Conservation (phyloP, 2,113 vertebrate species). For the Oreochromis niloticus region DNA sequence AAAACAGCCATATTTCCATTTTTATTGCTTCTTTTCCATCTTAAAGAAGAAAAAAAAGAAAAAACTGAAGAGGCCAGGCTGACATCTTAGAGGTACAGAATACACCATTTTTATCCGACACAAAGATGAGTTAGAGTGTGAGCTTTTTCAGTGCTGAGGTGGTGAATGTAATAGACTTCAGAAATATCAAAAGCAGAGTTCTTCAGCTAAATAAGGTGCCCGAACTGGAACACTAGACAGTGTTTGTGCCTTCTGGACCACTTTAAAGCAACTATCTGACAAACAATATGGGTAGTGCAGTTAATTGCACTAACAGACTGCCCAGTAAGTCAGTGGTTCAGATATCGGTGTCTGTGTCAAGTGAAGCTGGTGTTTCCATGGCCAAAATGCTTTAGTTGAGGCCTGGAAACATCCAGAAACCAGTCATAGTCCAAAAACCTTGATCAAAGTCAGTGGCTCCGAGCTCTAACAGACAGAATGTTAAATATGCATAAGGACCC, state of each 20-base stretch:
- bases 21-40: background rate
- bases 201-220: background rate
- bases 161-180: background rate
- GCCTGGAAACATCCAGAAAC: background rate
- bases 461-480: background rate
- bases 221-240: fast-evolving
- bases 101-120: background rate
- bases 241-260: background rate
- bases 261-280: background rate
- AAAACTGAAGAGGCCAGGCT: background rate
- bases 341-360: background rate
- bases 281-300: background rate
- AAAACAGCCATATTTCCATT: too few relatives aligned
- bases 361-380: background rate
- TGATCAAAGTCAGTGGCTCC: background rate
- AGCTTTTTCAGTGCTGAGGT: background rate
- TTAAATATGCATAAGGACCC: background rate
- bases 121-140: background rate
- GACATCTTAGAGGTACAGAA: background rate
- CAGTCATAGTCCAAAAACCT: background rate
- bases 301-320: background rate
- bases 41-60: background rate
- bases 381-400: background rate
- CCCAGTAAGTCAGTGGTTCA: background rate
- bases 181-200: background rate